Conservation (phyloP, 2,113 vertebrate species). For the Hippocampus barbouri region DNA sequence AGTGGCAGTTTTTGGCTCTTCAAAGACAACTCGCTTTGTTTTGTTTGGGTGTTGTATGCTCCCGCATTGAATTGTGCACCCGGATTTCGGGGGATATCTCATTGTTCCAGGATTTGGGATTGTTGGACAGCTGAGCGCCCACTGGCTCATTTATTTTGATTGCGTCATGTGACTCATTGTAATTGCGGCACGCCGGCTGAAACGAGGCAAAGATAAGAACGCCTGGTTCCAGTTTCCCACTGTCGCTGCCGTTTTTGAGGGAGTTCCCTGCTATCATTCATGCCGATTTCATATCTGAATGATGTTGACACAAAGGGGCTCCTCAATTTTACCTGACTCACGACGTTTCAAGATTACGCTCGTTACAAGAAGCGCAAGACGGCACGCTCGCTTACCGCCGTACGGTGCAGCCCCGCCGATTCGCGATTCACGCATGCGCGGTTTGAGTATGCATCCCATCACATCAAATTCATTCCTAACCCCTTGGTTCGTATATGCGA, state of each 20-base stretch:
- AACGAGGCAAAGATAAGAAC: constrained; percentile 56
- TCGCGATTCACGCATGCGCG: no score
- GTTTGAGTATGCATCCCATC: no score
- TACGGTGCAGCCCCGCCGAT: no score
- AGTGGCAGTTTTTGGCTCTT: constrained; percentile 68
- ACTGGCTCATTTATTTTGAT: constrained; percentile 72
- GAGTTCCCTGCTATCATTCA: constrained; percentile 24
- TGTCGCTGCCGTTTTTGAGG: constrained; percentile 38
- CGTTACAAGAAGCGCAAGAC: no score
- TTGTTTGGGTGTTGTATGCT: constrained; percentile 74
- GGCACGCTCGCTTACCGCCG: no score
- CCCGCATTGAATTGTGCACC: constrained; percentile 63
- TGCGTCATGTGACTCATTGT: constrained; percentile 66
- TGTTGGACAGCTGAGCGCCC: constrained; percentile 64
- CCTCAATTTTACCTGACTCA: not conserved
- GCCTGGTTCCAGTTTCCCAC: constrained; percentile 57
- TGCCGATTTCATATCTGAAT: constrained; percentile 1
- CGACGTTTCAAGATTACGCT: no score
- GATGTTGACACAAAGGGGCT: not conserved
- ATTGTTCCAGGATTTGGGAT: constrained; percentile 73
- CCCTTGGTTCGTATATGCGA: no score
- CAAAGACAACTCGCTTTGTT: constrained; percentile 71
- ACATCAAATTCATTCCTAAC: no score
- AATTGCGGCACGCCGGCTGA: constrained; percentile 48
- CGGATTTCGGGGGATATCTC: constrained; percentile 71